phyloP scores from a whole-genome alignment of 2,113 vertebrate species.

The Pedionomus torquatus region DNA sequence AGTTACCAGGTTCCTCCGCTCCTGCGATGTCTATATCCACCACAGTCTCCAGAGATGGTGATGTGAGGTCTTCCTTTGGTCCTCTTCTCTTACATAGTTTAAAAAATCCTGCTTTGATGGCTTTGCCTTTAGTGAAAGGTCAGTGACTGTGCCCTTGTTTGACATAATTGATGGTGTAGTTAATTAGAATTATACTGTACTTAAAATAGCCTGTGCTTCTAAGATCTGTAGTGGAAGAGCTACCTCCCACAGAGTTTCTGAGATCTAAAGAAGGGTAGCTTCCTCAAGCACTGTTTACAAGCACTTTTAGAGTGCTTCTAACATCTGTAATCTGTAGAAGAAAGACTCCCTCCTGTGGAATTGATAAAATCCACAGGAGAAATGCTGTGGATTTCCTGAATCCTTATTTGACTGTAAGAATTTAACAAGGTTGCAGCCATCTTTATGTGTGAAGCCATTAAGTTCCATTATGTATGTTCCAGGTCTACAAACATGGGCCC shows the following conservation, averaged over 20 bases:
- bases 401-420: background rate
- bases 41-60: background rate
- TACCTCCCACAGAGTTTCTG: conserved; percentile 47
- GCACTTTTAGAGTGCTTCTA: background rate
- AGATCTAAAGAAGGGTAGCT: conserved; percentile 34
- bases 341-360: conserved; percentile 67
- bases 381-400: background rate
- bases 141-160: conserved; percentile 44
- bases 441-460: background rate
- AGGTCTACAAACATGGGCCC: background rate
- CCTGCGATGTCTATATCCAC: background rate
- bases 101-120: conserved; percentile 30
- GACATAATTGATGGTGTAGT: conserved; percentile 57
- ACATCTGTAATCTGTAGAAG: conserved; percentile 33
- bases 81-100: background rate
- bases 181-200: conserved; percentile 55
- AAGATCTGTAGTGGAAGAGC: conserved; percentile 12
- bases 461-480: background rate
- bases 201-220: conserved; percentile 11
- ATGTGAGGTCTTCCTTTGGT: conserved; percentile 6
- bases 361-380: conserved; percentile 41
- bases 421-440: background rate
- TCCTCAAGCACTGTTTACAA: conserved; percentile 50
- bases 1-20: background rate
- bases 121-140: conserved; percentile 52